phyloP scores from a whole-genome alignment of 2,888 invertebrate genomes.

The Stegana nigrithorax region DNA sequence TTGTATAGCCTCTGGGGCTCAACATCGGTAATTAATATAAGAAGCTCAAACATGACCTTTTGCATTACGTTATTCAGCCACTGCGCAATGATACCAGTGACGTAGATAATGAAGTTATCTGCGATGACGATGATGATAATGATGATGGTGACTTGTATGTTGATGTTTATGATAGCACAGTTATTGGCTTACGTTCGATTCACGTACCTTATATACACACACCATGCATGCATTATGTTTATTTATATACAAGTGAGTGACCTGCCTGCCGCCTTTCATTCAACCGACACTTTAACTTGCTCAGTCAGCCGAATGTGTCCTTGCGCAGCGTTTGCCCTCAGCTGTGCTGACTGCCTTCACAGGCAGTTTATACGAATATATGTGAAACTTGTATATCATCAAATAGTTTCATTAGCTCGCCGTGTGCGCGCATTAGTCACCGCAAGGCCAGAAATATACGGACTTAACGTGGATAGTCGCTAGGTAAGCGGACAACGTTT shows the following conservation, averaged over 20 bases:
- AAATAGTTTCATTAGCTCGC: constrained; percentile 9
- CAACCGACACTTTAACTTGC: too few relatives aligned
- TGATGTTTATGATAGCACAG: too few relatives aligned
- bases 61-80: background rate
- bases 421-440: background rate
- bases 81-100: background rate
- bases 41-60: constrained; percentile 14
- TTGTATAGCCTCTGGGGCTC: background rate
- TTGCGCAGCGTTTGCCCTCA: background rate
- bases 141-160: too few relatives aligned
- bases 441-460: background rate
- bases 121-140: background rate
- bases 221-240: background rate
- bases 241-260: background rate
- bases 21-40: constrained; percentile 17
- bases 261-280: background rate
- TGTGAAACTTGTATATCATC: background rate
- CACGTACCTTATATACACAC: background rate
- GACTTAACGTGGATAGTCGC: too few relatives aligned
- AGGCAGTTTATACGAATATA: too few relatives aligned
- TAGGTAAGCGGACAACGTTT: too few relatives aligned
- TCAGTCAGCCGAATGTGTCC: background rate
- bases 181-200: background rate
- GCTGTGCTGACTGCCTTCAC: too few relatives aligned
- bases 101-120: background rate